Base-by-base conservation (phyloP, 2,888 invertebrate genomes). In the Axea sp. region DNA sequence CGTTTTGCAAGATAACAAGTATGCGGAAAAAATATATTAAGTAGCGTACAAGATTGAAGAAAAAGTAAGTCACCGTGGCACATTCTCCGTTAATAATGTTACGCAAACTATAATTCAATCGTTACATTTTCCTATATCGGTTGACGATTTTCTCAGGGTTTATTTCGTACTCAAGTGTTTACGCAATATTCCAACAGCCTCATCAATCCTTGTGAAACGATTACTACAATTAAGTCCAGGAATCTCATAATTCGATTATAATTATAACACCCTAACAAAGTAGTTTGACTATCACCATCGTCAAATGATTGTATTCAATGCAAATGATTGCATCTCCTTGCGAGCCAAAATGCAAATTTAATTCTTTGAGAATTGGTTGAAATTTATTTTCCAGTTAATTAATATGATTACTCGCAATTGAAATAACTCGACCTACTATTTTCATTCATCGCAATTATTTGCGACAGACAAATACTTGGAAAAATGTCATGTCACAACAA, bases 281-380 rank as follows among this genome's bases (percentile, higher is more conserved):
- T 45, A 69, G 60, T 69, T 60, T 22, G 37, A 19, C 37, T 7
- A 31, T 60, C 37, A 69, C 59, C 43, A 59, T 24, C 43, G 59
- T 30, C 51, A 37, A 69, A 60, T 45, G 60, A 51, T 51, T 31
- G 24, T 45, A 69, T 60, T 69, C 43, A 33, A 69, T 59, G 68
- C 51, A 55, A 68, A 68, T 68, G 43, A 43, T 39, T 59, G 33
- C 51, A 43, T 37, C 30, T 43, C 6, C 51, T 19, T 59, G 68
- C 49, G 41, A 59, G 19, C 22, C 9, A 31, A n/a, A n/a, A n/a
- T n/a, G 28, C 31, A 28, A 57, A 47, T 37, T 39, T 12, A 15
- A 39, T 57, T 59, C 41, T 43, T 51, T 11, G 51, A 15, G 28
- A 35, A 31, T 51, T 59, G 30, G 47, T 51, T 39, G 12, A 11